These are phyloP conservation scores for Acanthochromis polyacanthus DNA, from an alignment of 2,113 vertebrate genomes.

Conservation along the genomic window DNA sequence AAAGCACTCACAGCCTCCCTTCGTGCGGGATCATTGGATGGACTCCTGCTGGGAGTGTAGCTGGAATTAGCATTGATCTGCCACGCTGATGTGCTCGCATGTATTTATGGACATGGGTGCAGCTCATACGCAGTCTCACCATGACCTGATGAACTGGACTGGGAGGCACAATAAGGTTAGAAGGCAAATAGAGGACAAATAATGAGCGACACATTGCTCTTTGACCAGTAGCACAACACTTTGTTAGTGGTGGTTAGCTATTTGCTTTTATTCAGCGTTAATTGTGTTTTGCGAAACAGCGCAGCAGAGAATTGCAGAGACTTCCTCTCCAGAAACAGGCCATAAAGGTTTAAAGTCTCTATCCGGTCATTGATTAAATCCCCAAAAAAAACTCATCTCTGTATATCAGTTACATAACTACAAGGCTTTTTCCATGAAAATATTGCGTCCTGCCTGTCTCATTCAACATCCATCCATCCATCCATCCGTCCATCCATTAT, in stretches of 20 bases:
- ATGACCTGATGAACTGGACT: not conserved
- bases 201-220: slow-evolving; percentile 9
- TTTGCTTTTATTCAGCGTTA: not conserved
- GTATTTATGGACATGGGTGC: slow-evolving; percentile 44
- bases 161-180: not conserved
- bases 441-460: no score
- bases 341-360: not conserved
- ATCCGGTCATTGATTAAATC: no score
- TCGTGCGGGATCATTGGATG: slow-evolving; percentile 25
- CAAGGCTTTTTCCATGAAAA: no score
- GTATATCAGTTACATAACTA: no score
- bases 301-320: not conserved
- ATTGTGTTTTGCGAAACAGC: not conserved
- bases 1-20: not conserved
- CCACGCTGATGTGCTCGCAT: slow-evolving; percentile 11
- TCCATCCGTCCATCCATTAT: no score
- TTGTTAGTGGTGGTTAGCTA: not conserved
- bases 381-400: no score
- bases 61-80: slow-evolving; percentile 61
- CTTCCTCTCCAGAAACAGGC: not conserved
- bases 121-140: slow-evolving; percentile 13
- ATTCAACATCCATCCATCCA: no score
- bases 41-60: slow-evolving; percentile 43
- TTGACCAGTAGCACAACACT: not conserved
- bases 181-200: slow-evolving; percentile 12